Conservation (phyloP, 2,113 vertebrate species). For the Neotragus moschatus region DNA sequence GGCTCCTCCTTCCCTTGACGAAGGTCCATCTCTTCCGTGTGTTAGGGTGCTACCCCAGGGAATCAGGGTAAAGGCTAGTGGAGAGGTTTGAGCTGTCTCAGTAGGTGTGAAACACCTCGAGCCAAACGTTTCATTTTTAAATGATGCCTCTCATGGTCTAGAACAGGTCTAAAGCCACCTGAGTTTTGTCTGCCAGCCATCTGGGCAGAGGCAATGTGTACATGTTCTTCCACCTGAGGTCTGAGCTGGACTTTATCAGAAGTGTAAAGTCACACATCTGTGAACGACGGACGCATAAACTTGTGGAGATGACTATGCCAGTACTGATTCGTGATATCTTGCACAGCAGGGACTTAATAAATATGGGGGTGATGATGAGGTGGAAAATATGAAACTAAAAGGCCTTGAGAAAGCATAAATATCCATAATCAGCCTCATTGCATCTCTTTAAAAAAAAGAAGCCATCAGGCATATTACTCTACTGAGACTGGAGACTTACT, state of each 20-base stretch:
- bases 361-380: neutral
- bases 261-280: neutral
- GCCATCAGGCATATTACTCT: neutral
- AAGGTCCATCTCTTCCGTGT: no score
- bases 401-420: constrained; percentile 42
- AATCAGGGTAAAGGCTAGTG: neutral
- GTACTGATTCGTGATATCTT: neutral
- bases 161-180: no score
- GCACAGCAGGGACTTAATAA: neutral
- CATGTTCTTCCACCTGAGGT: neutral
- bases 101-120: no score
- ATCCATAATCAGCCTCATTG: neutral
- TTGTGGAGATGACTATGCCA: neutral
- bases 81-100: neutral
- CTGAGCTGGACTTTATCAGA: neutral
- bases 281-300: neutral
- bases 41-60: neutral
- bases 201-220: accelerated
- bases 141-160: no score
- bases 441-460: neutral
- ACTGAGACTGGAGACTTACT: neutral
- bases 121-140: neutral
- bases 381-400: neutral
- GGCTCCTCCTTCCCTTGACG: neutral
- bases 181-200: neutral